These are phyloP conservation scores for Scolopax mira DNA, from an alignment of 2,113 vertebrate species.

Conservation along the genomic window DNA sequence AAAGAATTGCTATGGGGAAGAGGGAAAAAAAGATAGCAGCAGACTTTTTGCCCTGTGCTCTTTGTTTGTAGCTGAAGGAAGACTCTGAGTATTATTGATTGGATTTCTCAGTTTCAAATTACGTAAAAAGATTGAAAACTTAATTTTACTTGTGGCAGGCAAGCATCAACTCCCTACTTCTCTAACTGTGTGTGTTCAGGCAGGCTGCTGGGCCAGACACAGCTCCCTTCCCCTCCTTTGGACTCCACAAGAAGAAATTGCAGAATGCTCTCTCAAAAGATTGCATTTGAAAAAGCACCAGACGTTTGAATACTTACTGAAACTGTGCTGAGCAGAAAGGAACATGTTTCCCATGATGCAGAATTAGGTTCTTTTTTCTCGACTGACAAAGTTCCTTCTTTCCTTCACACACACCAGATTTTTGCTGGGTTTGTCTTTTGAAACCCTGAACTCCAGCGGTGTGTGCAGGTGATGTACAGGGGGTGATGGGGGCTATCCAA, in stretches of 20 bases:
- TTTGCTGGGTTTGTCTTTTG: not conserved
- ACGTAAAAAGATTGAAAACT: slow-evolving; percentile 8
- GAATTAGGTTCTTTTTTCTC: not conserved
- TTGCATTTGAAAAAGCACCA: not conserved
- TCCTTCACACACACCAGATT: not conserved
- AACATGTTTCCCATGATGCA: not conserved
- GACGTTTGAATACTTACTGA: not conserved
- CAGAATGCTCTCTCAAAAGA: not conserved
- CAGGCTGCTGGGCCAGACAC: not conserved
- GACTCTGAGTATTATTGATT: not conserved
- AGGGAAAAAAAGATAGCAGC: not conserved
- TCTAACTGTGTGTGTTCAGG: not conserved
- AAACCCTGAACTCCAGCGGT: not conserved
- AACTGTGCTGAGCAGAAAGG: not conserved
- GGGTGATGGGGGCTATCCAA: not conserved
- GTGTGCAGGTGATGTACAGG: not conserved
- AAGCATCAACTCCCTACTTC: not conserved
- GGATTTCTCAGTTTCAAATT: not conserved
- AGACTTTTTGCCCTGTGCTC: not conserved
- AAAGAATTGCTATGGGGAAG: not conserved
- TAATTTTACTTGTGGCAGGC: slow-evolving; percentile 5
- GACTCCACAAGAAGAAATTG: not conserved
- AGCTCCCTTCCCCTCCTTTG: not conserved
- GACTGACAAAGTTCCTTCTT: not conserved
- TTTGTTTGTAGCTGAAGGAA: not conserved